Evolutionary conservation across 1,140 invertebrate genomes (phyloP), one percentile per base, ranked within the genome.

Genomic region (Glomeris maerens): DNA sequence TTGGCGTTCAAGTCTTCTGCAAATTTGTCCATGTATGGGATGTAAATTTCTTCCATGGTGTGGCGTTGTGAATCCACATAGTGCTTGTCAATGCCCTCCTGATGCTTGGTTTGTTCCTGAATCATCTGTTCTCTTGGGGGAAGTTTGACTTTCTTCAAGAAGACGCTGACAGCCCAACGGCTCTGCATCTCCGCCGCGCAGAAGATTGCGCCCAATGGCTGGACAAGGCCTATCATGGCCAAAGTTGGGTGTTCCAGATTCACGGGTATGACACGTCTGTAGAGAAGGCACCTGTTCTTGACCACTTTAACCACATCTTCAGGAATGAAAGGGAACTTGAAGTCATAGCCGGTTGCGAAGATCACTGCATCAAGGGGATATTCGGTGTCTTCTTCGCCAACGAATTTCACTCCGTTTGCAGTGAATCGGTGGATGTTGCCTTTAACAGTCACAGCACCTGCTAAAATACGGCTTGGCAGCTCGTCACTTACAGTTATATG

Each of bases 401-500:
- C 59, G 10, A 71, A 67, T 27, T 65, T 48, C 5, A 70, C 65
- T 4, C 56, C 57, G 23, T 63, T 56, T 49, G 55, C 56, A 3
- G 62, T 63, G 49, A 69, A 63, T 25, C 52, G 49, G 20, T 65
- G 57, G 4, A 69, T 58, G 48, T 68, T 61, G 42, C 62, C 60
- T 59, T 69, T 66, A 22, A 72, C 57, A 7, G 60, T 60, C 29
- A 75, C 62, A 13, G 63, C 57, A 1, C 73, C 74, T 27, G 58
- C 66, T 49, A 70, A 61, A 10, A 75, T 64, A 14, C 71, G 62
- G 53, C 72, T 70, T 1, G 72, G 68, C 2, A 76, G 57, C 20
- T 72, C 69, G 55, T 75, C 74, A 56, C 74, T 75, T n/a, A 76
- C 72, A 28, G 70, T 74, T 1, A 72, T 69, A 58, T 76, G 74